Evolutionary conservation across 2,113 vertebrate species (phyloP).

Genomic region (Mugil cephalus): DNA sequence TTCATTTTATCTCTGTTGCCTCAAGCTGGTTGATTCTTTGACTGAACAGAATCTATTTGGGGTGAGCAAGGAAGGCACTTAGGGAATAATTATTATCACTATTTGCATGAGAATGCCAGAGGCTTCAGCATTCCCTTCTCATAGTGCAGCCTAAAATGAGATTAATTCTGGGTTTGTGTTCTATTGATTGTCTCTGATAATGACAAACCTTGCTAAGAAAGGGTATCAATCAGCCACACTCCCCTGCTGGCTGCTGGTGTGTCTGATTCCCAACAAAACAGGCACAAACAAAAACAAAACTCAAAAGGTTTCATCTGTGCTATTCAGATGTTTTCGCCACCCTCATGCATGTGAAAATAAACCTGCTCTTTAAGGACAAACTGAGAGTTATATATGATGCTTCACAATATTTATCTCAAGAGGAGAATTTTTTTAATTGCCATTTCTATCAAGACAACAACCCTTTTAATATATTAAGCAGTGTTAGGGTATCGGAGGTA

Average conservation of each 20-base stretch:
- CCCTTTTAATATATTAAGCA: too few relatives aligned
- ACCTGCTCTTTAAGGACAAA: not conserved
- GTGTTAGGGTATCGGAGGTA: too few relatives aligned
- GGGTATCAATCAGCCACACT: conserved; percentile 39
- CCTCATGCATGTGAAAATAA: not conserved
- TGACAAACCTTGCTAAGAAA: conserved; percentile 34
- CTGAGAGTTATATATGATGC: not conserved
- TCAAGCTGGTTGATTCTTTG: conserved; percentile 35
- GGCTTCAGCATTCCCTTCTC: conserved; percentile 33
- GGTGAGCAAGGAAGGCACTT: conserved; percentile 28
- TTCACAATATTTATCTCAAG: not conserved
- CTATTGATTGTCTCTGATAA: conserved; percentile 61
- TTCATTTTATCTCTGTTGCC: conserved; percentile 36
- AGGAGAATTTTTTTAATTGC: not conserved
- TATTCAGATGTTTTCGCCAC: not conserved
- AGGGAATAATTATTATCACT: conserved; percentile 56
- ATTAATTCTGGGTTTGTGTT: conserved; percentile 57
- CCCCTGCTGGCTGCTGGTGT: conserved; percentile 2
- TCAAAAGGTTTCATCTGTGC: not conserved
- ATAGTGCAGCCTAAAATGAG: conserved; percentile 20
- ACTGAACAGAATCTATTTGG: conserved; percentile 45
- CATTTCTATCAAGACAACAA: too few relatives aligned
- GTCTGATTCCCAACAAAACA: conserved; percentile 16
- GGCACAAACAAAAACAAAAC: not conserved
- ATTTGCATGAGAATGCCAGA: conserved; percentile 66